Evolutionary conservation across 2,888 invertebrate species (phyloP).

Genomic region (Cephus runcator): DNA sequence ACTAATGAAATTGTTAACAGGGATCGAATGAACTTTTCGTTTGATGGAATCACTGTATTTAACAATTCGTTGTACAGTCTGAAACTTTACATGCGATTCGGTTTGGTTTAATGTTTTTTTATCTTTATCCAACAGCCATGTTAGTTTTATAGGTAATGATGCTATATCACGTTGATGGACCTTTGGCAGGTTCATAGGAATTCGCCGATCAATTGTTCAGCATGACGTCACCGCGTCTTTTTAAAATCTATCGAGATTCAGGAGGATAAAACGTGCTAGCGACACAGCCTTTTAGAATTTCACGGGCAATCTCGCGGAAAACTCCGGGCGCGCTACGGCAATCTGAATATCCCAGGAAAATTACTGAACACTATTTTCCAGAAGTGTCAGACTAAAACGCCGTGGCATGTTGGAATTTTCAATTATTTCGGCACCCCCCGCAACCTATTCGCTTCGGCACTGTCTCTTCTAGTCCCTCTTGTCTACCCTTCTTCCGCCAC

Average conservation of each 20-base stretch:
- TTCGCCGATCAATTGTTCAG: not conserved
- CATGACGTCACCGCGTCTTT: not conserved
- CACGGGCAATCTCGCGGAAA: slow-evolving; percentile 1
- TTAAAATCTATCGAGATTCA: not conserved
- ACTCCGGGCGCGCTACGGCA: not conserved
- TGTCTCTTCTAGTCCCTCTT: not conserved
- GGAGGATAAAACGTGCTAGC: not conserved
- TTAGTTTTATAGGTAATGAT: not conserved
- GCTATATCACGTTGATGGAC: not conserved
- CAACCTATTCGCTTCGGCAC: not conserved
- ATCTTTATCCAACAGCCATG: not conserved
- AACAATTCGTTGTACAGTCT: not conserved
- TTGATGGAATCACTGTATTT: not conserved
- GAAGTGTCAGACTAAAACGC: slow-evolving; percentile 2
- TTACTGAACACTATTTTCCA: slow-evolving; percentile 5
- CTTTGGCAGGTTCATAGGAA: not conserved
- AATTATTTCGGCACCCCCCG: slow-evolving; percentile 1
- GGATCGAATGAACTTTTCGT: not conserved
- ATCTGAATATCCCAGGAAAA: slow-evolving; percentile 1
- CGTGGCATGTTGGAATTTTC: slow-evolving; percentile 3
- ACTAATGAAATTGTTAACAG: not conserved
- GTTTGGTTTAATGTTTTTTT: not conserved
- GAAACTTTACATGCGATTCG: not conserved
- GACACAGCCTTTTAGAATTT: not conserved
- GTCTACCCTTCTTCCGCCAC: not conserved